Base-by-base conservation (phyloP, 2,888 invertebrate genomes). In the Gasteruption jaculator region DNA sequence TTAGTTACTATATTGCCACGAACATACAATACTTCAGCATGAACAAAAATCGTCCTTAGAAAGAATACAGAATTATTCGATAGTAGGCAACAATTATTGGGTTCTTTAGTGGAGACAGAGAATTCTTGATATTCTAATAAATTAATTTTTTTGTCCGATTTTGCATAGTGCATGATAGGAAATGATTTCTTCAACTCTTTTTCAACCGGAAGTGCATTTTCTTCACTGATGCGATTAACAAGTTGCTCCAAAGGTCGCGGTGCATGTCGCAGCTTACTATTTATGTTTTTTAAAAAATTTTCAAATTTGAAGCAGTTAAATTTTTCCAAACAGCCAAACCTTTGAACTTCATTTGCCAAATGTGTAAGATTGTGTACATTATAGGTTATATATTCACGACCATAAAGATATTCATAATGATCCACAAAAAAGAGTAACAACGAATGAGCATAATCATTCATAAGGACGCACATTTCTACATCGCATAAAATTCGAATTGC, bases 341-440 rank as follows among this genome's bases (percentile, higher is more conserved):
- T 38, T 37, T 46, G 42, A 15, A 36, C 48, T 31, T 52, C 52
- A 36, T 48, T 32, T 11, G 49, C 37, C 15, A 56, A 29, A 49
- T 57, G 57, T 21, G 52, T 22, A 30, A 56, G 46, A 38, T 49
- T 53, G 31, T 57, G 54, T 1, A 56, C 45, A 49, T 57, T 54
- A 30, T 52, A 50, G 14, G 45, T 33, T 29, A 53, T 38, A 36
- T 40, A 22, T 38, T 49, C 31, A 12, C 12, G 7, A 6, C 53
- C 49, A 40, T 54, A 57, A 19, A 56, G 34, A 12, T 27, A 20
- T 27, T 12, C 37, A 29, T 46, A 45, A 18, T 48, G 41, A 31
- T 30, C 24, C 36, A 56, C 50, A 34, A 56, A 57, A 43, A 47
- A 46, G 19, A 36, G 29, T 37, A 57, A 50, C n/a, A 56, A 38